These are phyloP conservation scores for Aelia acuminata DNA, from an alignment of 2,888 invertebrate genomes.

Conservation along the genomic window DNA sequence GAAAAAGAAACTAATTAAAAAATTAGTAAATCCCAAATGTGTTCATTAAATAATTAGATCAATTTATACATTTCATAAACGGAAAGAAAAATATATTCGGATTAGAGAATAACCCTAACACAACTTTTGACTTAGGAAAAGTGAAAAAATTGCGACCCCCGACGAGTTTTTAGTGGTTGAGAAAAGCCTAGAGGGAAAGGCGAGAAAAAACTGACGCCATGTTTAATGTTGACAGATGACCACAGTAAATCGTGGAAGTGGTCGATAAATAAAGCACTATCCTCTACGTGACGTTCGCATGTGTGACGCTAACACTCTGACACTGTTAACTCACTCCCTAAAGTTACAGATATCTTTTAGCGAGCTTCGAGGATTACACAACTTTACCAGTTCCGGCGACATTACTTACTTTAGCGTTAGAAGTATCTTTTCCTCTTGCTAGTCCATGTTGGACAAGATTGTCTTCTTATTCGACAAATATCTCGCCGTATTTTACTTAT, in stretches of 20 bases:
- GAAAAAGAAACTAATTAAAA: no score
- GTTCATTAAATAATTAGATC: no score
- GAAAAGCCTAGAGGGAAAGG: background rate
- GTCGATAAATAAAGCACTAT: background rate
- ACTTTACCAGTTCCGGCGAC: background rate
- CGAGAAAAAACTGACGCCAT: background rate
- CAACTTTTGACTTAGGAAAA: background rate
- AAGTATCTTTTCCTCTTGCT: background rate
- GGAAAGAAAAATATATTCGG: no score
- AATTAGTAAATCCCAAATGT: no score
- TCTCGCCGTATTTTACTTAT: background rate
- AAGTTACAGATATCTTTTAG: background rate
- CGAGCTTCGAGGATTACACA: background rate
- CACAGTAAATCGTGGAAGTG: background rate
- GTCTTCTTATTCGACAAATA: slow-evolving; percentile 9
- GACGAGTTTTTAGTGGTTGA: background rate
- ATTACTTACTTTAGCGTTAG: background rate
- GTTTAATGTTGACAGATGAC: slow-evolving; percentile 47
- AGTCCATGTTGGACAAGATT: background rate
- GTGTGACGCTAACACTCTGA: background rate
- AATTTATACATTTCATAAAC: no score
- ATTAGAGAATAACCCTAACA: background rate
- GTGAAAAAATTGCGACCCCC: background rate
- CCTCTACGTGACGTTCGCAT: background rate
- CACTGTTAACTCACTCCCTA: background rate